Evolutionary conservation across 2,888 invertebrate genomes (phyloP), one percentile per base, ranked within the genome.

Genomic region (Lithophane leautieri): DNA sequence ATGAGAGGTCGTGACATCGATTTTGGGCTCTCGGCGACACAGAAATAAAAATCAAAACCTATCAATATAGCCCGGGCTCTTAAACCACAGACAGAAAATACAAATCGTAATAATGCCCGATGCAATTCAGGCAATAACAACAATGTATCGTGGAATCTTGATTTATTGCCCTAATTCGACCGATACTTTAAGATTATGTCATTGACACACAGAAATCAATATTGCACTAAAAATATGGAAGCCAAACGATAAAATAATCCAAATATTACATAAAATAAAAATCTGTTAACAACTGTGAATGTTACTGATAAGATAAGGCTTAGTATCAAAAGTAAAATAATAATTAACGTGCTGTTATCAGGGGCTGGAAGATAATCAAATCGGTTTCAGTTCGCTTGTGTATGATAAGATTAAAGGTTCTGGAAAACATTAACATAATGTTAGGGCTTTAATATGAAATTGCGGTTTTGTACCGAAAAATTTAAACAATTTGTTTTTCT

Each of bases 231-330:
- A 76, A 68, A 69, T 65, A 69, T 76, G 25, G 84, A 71, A 82
- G 84, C 76, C 47, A 22, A 58, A 47, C 54, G 70, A 79, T 83
- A 83, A 68, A 66, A 62, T 58, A 62, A 82, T 73, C 63, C 40
- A 67, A 78, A 74, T 79, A 67, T 81, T 69, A 76, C 65, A 70
- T 75, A 87, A 78, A 80, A 73, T 78, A 82, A 78, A 83, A 85
- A 87, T 87, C 86, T 16, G 85, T 79, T 72, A 69, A 72, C 65
- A 60, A 71, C 73, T 34, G 56, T 42, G 50, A 56, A 58, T 73
- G 67, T 73, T 19, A n/a, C 6, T 28, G 86, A 82, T 82, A 25
- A 82, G 82, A 82, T 83, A 76, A 69, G 22, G 56, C 25, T 47
- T 40, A 58, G 14, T 66, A 50, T 72, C 34, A 34, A 62, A 71